Percentiles rank a stretch among this genome's conserved stretches.
Evolutionary conservation across 2,888 invertebrate genomes (phyloP).

Genomic region (Drosophila algonquin): DNA sequence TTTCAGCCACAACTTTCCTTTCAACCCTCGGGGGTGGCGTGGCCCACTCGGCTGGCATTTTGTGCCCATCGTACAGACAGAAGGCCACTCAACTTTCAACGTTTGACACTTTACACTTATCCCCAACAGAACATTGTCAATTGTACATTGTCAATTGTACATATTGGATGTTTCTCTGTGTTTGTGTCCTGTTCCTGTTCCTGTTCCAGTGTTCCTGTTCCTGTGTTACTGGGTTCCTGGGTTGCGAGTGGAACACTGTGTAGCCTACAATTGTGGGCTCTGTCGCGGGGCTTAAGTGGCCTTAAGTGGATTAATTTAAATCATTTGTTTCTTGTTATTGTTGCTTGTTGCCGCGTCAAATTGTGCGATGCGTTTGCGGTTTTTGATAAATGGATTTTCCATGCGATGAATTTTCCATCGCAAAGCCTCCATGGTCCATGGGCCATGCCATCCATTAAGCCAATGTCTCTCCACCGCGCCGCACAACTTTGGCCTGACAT

Average conservation of each 20-base stretch:
- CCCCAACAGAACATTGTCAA: conserved; percentile 12
- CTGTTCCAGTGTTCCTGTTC: too few species aligned
- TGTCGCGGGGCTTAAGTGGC: conserved; percentile 58
- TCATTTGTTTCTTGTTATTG: conserved; percentile 62
- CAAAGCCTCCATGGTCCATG: not conserved
- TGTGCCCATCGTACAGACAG: not conserved
- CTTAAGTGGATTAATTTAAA: conserved; percentile 78
- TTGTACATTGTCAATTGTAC: not conserved
- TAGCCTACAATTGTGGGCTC: conserved; percentile 39
- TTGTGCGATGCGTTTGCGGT: conserved; percentile 57
- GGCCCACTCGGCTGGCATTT: not conserved
- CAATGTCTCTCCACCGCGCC: conserved; percentile 22
- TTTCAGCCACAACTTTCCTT: not conserved
- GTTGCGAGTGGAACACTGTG: conserved; percentile 13
- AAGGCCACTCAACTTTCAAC: conserved; percentile 12
- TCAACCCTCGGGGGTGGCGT: too few species aligned
- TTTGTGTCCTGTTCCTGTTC: not conserved
- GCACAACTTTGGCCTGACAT: conserved; percentile 24
- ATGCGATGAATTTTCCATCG: conserved; percentile 48
- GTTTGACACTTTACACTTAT: conserved; percentile 42
- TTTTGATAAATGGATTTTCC: conserved; percentile 77
- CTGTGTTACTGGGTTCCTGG: not conserved
- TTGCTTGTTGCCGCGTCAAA: conserved; percentile 35
- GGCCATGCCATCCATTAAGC: conserved; percentile 36
- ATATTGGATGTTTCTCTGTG: conserved; percentile 1